Evolutionary conservation across 92 coral and sea anemone species (phyloP), one percentile per base, ranked within the genome.

Genomic region (Palythoa grandiflora): DNA sequence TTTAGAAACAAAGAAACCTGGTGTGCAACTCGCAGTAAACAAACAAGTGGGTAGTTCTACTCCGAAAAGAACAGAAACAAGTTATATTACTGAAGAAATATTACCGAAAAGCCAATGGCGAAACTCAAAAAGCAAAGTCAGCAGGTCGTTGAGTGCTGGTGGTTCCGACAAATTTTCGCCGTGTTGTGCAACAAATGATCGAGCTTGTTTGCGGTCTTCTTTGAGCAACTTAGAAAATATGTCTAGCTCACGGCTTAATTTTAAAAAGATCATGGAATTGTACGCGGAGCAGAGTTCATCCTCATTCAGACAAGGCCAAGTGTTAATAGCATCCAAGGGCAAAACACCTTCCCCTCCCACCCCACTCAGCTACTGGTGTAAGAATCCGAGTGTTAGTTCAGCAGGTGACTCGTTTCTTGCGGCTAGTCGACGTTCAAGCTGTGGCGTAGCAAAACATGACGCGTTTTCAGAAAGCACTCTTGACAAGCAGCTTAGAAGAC

Each of bases 221-320:
- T 7, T 55, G 2, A 20, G 39, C 38, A 11, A 20, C 16, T 28
- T 16, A 5, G 38, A 47, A 20, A 65, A 47, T 9, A 19, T 44
- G 61, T 20, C 47, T 9, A 47, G 76, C 6, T 57, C 44, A 20
- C 17, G 55, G 17, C 19, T 60, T 14, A 48, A 19, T 54, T 81
- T 94, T 28, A 91, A 91, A 70, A 89, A 87, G 38, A 84, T 95
- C n/a, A 77, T 94, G 88, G 86, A 77, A 9, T 68, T 95, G 39
- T 95, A 93, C 74, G 77, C 94, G 36, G 92, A 95, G 35, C 96
- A 93, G 59, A 72, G 90, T 9, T 84, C 96, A 9, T 85, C 93
- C 19, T 95, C 98, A 1, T 95, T 89, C 76, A 75, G 98, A 55
- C 88, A 88, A 35, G 98, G 98, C 48, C 88, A 88, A 35, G 98